These are phyloP conservation scores for Oncorhynchus masou DNA, from an alignment of 2,113 vertebrate species.

Conservation along the genomic window DNA sequence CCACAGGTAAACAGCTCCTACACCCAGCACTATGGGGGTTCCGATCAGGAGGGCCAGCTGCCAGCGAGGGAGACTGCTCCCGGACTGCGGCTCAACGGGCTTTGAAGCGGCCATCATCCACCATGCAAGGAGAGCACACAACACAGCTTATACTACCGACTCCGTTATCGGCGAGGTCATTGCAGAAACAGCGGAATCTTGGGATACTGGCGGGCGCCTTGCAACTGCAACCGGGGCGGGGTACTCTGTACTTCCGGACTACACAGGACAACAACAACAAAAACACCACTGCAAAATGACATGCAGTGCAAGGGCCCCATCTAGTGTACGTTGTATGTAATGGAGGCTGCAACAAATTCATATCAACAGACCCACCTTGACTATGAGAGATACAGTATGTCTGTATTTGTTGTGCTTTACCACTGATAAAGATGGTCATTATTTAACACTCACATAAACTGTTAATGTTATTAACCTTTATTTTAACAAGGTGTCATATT, in stretches of 20 bases:
- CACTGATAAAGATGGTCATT: no score
- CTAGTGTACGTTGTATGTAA: neutral
- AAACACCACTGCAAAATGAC: neutral
- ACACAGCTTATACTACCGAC: slow-evolving; percentile 20
- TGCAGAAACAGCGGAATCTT: slow-evolving; percentile 53
- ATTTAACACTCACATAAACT: no score
- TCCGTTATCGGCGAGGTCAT: slow-evolving; percentile 65
- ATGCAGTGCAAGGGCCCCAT: neutral
- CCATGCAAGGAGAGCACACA: slow-evolving; percentile 33
- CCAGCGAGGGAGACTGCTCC: slow-evolving; percentile 85
- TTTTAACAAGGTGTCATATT: no score
- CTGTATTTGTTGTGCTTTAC: no score
- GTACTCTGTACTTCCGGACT: neutral
- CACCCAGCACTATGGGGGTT: slow-evolving; percentile 84
- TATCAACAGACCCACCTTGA: no score
- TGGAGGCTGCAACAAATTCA: no score
- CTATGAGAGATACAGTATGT: no score
- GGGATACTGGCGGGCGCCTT: slow-evolving; percentile 68
- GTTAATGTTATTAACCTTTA: no score
- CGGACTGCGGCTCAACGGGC: slow-evolving; percentile 82
- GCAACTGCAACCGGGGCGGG: neutral
- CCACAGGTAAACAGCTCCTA: slow-evolving; percentile 87
- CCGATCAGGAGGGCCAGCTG: slow-evolving; percentile 89
- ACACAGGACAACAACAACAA: neutral
- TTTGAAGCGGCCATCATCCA: slow-evolving; percentile 91